Evolutionary conservation across 2,113 vertebrate species (phyloP).

Genomic region (Chunga burmeisteri): DNA sequence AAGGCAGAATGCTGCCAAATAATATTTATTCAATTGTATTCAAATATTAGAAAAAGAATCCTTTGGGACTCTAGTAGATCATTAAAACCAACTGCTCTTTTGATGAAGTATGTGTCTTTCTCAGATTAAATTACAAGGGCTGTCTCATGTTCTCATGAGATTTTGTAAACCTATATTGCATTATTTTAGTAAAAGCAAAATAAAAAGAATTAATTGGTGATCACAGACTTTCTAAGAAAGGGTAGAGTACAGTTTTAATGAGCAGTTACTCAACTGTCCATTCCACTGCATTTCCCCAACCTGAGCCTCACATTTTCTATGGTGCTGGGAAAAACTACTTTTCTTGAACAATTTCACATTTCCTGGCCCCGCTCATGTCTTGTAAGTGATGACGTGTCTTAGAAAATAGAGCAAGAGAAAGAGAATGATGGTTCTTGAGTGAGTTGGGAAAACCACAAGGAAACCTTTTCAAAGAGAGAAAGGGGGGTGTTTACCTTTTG

Average conservation of each 20-base stretch:
- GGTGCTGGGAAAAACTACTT: constrained; percentile 21
- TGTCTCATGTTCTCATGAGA: constrained; percentile 47
- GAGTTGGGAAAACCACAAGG: constrained; percentile 29
- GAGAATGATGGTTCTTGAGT: constrained; percentile 13
- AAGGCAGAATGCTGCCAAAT: constrained; percentile 68
- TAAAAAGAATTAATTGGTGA: constrained; percentile 38
- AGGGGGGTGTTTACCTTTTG: constrained; percentile 46
- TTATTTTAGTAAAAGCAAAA: constrained; percentile 56
- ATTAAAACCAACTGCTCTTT: constrained; percentile 60
- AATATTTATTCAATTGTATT: constrained; percentile 62
- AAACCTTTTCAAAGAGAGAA: constrained; percentile 35
- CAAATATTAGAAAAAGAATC: constrained; percentile 44
- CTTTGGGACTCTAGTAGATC: constrained; percentile 39
- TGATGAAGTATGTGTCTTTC: constrained; percentile 53
- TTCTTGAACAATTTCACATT: constrained; percentile 47
- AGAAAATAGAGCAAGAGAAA: constrained; percentile 44
- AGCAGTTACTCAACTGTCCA: neutral
- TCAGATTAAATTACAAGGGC: constrained; percentile 50
- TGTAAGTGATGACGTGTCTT: constrained; percentile 54
- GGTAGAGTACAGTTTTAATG: neutral
- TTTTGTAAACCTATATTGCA: constrained; percentile 18
- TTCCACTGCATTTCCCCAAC: neutral
- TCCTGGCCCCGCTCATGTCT: constrained; percentile 40
- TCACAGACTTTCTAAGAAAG: neutral
- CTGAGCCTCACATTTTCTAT: neutral